Conservation (phyloP, 1,140 invertebrate species). For the Conus ventricosus region DNA sequence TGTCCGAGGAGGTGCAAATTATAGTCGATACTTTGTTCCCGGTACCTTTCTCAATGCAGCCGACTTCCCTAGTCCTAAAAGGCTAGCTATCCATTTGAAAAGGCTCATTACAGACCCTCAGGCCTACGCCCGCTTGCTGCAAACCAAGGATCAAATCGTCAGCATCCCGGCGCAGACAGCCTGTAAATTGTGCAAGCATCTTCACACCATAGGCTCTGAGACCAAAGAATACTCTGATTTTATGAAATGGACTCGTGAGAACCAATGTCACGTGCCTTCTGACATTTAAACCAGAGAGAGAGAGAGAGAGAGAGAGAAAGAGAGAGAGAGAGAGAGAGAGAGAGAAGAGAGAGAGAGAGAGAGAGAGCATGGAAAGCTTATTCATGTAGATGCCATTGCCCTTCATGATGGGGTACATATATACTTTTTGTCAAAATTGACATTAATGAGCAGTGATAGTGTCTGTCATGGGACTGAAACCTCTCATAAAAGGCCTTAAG, state of each 20-base stretch:
- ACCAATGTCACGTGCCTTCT: not conserved
- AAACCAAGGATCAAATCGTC: slow-evolving; percentile 28
- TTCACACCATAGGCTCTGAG: not conserved
- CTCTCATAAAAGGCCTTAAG: no score
- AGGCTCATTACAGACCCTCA: slow-evolving; percentile 71
- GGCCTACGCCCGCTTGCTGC: slow-evolving; percentile 58
- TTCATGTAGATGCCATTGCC: no score
- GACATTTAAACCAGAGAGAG: not conserved
- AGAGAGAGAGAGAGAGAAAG: no score
- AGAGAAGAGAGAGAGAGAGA: no score
- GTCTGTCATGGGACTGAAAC: no score
- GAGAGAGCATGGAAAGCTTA: no score
- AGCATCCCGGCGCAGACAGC: not conserved
- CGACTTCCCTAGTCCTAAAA: slow-evolving; percentile 90
- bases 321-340: no score
- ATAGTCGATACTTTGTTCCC: slow-evolving; percentile 73
- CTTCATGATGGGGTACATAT: no score
- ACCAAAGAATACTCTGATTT: not conserved
- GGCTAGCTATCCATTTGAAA: slow-evolving; percentile 91
- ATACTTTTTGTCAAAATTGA: no score
- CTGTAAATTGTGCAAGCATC: slow-evolving; percentile 34
- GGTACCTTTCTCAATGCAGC: slow-evolving; percentile 91
- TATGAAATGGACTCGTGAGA: not conserved
- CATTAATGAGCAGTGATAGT: no score
- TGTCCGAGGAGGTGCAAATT: slow-evolving; percentile 81